Conservation (phyloP, 2,888 invertebrate species). For the Quadroppia sp. region DNA sequence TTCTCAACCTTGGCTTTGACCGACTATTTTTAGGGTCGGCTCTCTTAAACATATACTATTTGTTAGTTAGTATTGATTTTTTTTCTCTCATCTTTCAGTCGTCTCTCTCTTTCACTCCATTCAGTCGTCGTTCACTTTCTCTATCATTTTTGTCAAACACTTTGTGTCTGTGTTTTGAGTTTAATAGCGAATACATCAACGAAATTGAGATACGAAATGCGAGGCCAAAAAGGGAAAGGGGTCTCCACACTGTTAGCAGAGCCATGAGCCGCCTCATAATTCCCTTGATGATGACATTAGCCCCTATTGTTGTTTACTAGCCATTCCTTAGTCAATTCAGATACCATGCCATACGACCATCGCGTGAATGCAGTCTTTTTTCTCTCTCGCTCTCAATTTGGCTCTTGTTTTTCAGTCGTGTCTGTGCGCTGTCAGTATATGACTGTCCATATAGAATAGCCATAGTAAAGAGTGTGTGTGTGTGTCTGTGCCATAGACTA, state of each 20-base stretch:
- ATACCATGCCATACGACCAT: not conserved
- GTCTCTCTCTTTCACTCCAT: not conserved
- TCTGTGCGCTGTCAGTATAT: not conserved
- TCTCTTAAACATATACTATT: conserved; percentile 1
- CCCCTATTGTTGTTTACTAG: conserved; percentile 20
- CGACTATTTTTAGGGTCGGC: conserved; percentile 32
- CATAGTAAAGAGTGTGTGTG: too few relatives aligned
- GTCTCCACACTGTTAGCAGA: conserved; percentile 25
- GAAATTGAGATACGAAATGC: conserved; percentile 29
- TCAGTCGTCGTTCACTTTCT: not conserved
- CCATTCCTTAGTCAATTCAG: conserved; percentile 32
- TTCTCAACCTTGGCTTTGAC: conserved; percentile 34
- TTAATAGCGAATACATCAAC: conserved; percentile 35
- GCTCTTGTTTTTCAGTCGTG: not conserved
- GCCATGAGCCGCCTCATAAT: conserved; percentile 29
- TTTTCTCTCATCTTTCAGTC: conserved; percentile 2
- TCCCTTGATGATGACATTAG: conserved; percentile 34
- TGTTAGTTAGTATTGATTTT: conserved; percentile 27
- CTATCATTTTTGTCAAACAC: conserved; percentile 10
- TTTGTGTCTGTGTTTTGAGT: conserved; percentile 20
- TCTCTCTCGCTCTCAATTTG: not conserved
- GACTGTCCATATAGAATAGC: too few relatives aligned
- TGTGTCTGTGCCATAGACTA: not conserved
- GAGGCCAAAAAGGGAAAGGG: conserved; percentile 1
- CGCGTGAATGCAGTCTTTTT: conserved; percentile 23